A percentile compares a stretch with the other conserved stretches of the same genome.
phyloP scores from a whole-genome alignment of 2,888 invertebrate genomes.

The Tupiocoris notatus region DNA sequence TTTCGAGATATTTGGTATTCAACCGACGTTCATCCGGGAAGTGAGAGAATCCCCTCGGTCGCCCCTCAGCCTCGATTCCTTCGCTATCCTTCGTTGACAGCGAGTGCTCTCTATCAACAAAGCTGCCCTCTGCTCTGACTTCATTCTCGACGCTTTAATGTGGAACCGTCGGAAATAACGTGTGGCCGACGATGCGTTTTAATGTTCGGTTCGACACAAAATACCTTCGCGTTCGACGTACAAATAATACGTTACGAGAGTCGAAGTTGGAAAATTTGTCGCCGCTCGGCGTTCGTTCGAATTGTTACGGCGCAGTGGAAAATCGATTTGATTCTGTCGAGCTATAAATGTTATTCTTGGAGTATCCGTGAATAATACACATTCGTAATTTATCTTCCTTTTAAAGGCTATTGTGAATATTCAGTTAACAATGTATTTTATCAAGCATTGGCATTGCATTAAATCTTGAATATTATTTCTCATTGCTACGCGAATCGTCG shows the following conservation, averaged over 20 bases:
- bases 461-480: too few relatives aligned
- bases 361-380: too few relatives aligned
- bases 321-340: too few relatives aligned
- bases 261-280: neutral
- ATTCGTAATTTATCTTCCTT: too few relatives aligned
- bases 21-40: constrained; percentile 36
- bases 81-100: neutral
- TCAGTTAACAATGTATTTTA: too few relatives aligned
- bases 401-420: too few relatives aligned
- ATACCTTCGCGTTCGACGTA: neutral
- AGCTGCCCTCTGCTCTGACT: neutral
- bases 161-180: neutral
- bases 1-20: constrained; percentile 24
- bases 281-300: neutral
- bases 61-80: too few relatives aligned
- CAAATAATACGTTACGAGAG: neutral
- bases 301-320: too few relatives aligned
- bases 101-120: neutral
- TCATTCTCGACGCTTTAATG: neutral
- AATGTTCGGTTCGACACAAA: neutral
- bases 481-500: too few relatives aligned
- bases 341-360: too few relatives aligned
- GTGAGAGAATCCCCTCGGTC: neutral
- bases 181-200: neutral
- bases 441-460: too few relatives aligned